phyloP scores from a whole-genome alignment of 2,797 vertebrate species.

The Gypaetus barbatus region DNA sequence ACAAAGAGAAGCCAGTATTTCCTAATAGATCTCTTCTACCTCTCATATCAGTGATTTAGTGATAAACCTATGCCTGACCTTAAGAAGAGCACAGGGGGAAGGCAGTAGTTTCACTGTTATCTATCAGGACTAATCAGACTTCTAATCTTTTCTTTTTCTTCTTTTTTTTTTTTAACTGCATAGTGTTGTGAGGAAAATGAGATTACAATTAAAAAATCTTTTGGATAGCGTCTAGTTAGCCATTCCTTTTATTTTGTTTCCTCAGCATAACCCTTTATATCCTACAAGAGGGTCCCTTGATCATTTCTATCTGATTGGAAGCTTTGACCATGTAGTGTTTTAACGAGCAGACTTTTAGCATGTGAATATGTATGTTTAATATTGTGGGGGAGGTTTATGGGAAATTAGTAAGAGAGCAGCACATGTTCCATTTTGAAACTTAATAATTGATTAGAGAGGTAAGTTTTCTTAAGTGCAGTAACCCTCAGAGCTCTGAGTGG shows the following conservation, averaged over 20 bases:
- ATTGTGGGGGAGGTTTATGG: constrained; percentile 25
- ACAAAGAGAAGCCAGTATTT: neutral
- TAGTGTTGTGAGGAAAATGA: neutral
- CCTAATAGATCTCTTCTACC: neutral
- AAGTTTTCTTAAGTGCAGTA: constrained; percentile 60
- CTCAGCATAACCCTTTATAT: neutral
- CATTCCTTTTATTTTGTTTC: neutral
- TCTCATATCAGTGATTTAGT: neutral
- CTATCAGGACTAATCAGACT: neutral
- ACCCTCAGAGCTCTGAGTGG: constrained; percentile 35
- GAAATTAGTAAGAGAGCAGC: constrained; percentile 44
- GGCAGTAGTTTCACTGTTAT: neutral
- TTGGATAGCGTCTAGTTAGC: neutral
- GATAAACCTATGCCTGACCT: neutral
- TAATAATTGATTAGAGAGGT: constrained; percentile 67
- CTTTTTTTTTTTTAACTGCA: neutral
- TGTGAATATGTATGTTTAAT: neutral
- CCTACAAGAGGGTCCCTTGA: neutral
- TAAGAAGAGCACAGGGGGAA: neutral
- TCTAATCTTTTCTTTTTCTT: neutral
- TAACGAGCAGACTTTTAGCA: neutral
- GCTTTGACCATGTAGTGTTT: neutral
- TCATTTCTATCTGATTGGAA: neutral
- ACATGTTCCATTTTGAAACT: constrained; percentile 60
- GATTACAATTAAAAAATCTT: neutral